Evolutionary conservation across 2,888 invertebrate genomes (phyloP), one percentile per base, ranked within the genome.

Genomic region (Maniola hyperantus): DNA sequence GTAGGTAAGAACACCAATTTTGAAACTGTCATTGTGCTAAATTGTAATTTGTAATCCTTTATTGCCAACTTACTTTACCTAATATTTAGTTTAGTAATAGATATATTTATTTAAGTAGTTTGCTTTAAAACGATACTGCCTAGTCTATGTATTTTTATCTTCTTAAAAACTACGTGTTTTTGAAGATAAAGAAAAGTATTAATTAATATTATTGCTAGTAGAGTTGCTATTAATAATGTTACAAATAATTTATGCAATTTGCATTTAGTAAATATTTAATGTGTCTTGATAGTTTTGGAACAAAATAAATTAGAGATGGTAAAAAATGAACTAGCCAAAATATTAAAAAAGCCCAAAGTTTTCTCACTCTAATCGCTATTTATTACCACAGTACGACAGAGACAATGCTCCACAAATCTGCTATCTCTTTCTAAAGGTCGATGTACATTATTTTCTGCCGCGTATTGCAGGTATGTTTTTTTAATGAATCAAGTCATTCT

Each of bases 161-260:
- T 58, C 0, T n/a, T 6, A 39, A 55, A 55, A 54, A 54, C 15
- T 26, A 13, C n/a, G 15, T 55, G 6, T 36, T 36, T 39, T 36
- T 55, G 5, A 55, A 18, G 55, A 39, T 55, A 54, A 54, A 51
- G 51, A 33, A 53, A 34, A 55, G 36, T 55, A 55, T 55, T 55
- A 55, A 55, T 18, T 36, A 36, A n/a, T 51, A 51, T 44, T 46
- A 46, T 15, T 11, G 15, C 15, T 55, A 55, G n/a, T 18, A 18
- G 10, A 39, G 11, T 55, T 36, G 15, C 36, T 39, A 15, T 55
- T 10, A 39, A 15, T 18, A 18, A 55, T 55, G 55, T 55, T 55
- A 34, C 15, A 8, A 36, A 36, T 15, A 36, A 36, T 54, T 54
- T 0, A 34, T 54, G 34, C n/a, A 54, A 36, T 54, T 34, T 54